Evolutionary conservation across 2,113 vertebrate species (phyloP).

Genomic region (Myodes glareolus): DNA sequence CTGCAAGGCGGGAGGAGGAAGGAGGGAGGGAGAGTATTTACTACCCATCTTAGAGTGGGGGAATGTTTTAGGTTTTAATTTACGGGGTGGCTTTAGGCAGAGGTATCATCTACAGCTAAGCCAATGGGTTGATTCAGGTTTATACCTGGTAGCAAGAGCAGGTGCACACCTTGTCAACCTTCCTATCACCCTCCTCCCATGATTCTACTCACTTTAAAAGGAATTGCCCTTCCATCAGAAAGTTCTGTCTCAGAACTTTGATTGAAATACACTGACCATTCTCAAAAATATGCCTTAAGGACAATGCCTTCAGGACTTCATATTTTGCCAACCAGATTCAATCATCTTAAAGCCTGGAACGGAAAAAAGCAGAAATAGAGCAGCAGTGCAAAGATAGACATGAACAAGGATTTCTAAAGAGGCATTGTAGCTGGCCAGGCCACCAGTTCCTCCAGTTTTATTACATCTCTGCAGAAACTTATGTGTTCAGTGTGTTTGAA

Average conservation of each 20-base stretch:
- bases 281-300: not conserved
- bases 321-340: conserved; percentile 6
- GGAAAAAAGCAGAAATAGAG: not conserved
- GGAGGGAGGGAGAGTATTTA: too few relatives aligned
- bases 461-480: not conserved
- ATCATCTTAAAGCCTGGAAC: not conserved
- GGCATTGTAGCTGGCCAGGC: not conserved
- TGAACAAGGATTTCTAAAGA: not conserved
- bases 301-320: not conserved
- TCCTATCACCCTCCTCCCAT: too few relatives aligned
- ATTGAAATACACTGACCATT: not conserved
- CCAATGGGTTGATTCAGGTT: not conserved
- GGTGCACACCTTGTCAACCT: accelerated
- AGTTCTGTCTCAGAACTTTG: not conserved
- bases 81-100: not conserved
- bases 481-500: not conserved
- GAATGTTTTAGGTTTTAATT: not conserved
- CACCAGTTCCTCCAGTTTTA: not conserved
- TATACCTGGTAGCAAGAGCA: not conserved
- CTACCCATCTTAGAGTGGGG: not conserved
- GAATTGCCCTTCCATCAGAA: not conserved
- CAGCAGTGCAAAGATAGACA: not conserved
- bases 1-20: not conserved
- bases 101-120: not conserved
- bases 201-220: not conserved